Conservation (phyloP, 2,113 vertebrate genomes). For the Pedetes capensis region DNA sequence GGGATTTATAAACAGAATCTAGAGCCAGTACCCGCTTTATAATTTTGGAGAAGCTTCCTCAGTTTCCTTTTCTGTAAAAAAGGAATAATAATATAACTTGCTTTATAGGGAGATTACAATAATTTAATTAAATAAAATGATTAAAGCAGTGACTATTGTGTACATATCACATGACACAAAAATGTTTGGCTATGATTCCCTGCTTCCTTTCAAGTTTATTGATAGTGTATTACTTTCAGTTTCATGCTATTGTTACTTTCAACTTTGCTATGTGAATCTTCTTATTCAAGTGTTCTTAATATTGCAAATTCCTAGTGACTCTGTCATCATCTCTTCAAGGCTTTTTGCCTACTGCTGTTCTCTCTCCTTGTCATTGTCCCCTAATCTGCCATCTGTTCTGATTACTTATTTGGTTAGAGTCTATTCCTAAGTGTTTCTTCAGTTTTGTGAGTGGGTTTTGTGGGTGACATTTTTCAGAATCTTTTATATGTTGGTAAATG, state of each 20-base stretch:
- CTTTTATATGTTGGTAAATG: neutral
- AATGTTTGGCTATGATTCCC: neutral
- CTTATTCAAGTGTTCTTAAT: constrained; percentile 24
- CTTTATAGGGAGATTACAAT: neutral
- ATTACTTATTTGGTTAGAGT: constrained; percentile 30
- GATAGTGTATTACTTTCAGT: neutral
- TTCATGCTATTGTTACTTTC: neutral
- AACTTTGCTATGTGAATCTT: neutral
- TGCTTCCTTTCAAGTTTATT: neutral
- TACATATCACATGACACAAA: neutral
- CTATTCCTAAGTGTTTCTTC: constrained; percentile 29
- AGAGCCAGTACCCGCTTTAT: neutral
- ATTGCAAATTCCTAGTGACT: constrained; percentile 31
- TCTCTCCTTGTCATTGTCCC: neutral
- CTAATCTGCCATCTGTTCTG: constrained; percentile 27
- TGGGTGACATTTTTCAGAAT: neutral
- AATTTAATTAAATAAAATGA: neutral
- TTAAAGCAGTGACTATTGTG: neutral
- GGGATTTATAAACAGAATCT: neutral
- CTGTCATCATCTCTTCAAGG: constrained; percentile 17
- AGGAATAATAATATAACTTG: neutral
- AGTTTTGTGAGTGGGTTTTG: neutral
- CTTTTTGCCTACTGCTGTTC: constrained; percentile 10
- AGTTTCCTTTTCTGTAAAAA: neutral
- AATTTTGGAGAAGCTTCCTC: neutral